These are phyloP conservation scores for Pyrgilauda ruficollis DNA, from an alignment of 2,113 vertebrate genomes.

Conservation along the genomic window DNA sequence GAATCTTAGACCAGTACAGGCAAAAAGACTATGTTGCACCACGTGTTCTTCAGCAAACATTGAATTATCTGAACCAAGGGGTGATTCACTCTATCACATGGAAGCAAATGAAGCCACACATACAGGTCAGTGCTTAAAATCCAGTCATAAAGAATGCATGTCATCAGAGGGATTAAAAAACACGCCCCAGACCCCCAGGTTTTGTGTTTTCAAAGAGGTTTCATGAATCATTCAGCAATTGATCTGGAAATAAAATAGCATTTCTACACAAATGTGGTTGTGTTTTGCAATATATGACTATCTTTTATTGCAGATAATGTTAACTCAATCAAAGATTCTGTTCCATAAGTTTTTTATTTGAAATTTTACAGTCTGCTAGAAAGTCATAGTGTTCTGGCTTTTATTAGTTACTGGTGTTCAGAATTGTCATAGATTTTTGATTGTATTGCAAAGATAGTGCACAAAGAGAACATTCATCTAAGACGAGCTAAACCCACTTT, in stretches of 20 bases:
- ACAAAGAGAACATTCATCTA: neutral
- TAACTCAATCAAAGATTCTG: neutral
- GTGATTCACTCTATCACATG: constrained; percentile 91
- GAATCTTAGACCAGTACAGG: constrained; percentile 90
- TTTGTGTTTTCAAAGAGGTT: neutral
- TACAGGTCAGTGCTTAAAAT: constrained; percentile 80
- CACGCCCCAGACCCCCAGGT: accelerated
- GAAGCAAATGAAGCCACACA: constrained; percentile 96
- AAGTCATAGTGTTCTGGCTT: neutral
- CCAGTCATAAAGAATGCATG: neutral
- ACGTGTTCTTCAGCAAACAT: constrained; percentile 89
- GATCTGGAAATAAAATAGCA: neutral
- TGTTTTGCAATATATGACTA: neutral
- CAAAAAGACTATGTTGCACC: constrained; percentile 90
- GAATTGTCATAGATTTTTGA: neutral
- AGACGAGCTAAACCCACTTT: neutral
- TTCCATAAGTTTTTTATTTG: neutral
- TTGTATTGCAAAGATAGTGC: neutral
- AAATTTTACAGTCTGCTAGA: neutral
- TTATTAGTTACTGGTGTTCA: neutral
- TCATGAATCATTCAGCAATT: neutral
- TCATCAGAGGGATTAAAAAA: neutral
- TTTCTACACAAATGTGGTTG: neutral
- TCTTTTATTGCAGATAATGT: neutral
- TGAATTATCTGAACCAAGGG: constrained; percentile 90